Evolutionary conservation across 2,797 vertebrate species (phyloP), one percentile per base, ranked within the genome.

Genomic region (Catamblyrhynchus diadema): DNA sequence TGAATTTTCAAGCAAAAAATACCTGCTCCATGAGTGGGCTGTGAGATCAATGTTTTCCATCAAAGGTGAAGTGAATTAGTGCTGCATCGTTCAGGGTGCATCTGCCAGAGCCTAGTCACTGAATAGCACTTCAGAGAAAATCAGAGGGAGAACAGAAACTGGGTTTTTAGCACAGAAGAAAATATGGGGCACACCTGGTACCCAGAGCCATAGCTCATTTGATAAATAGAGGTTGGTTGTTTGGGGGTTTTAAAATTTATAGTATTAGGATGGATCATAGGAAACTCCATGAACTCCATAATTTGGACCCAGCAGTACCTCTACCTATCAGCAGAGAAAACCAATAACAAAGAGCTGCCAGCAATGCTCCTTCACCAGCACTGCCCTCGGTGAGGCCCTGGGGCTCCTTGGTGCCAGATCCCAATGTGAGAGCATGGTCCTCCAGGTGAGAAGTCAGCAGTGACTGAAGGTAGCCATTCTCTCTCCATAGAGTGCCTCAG

Each of bases 351-450:
- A 48, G 32, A 41, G 19, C 61, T 62, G 10, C 41, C 33, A 85
- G 59, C 3, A 81, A 28, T 50, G 27, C 6, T 39, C 4, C 28
- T 53, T 45, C 42, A 69, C 9, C 22, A 72, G 24, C 9, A 3
- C 6, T 30, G 14, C 7, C 8, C 28, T 45, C 0, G 0, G 14
- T 42, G 12, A 47, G 5, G 24, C 25, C 3, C 19, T 28, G 13
- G 22, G 24, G 15, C 30, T 50, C 10, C 66, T 79, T 7, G 2
- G 22, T 65, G 45, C 33, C 61, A 70, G 56, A 35, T 7, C 5
- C 27, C 22, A 18, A 10, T 20, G 28, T 14, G 24, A 10, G 8
- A 88, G 6, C 8, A 14, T 11, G 16, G 19, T 28, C 53, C 37
- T 60, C 19, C 48, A 57, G 10, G 6, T 33, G 39, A 23, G 20